Conservation (phyloP, 2,888 invertebrate genomes). For the Clunio marinus region DNA sequence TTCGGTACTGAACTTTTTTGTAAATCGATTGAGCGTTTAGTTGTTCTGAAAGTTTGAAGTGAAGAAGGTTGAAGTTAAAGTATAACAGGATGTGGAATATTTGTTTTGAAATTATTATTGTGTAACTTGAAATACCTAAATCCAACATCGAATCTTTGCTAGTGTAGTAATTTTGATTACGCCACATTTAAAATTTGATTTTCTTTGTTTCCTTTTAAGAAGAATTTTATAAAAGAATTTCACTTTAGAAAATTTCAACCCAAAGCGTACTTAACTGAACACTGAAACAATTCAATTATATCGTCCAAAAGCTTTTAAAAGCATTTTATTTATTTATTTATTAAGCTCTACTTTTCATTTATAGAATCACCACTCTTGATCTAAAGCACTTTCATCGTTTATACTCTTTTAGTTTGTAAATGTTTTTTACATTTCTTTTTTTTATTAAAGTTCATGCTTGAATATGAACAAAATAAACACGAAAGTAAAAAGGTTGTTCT, state of each 20-base stretch:
- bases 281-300: too few species aligned
- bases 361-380: too few species aligned
- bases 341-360: too few species aligned
- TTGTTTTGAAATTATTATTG: background rate
- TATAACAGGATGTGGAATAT: background rate
- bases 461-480: too few species aligned
- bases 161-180: conserved; percentile 21
- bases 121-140: background rate
- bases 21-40: too few species aligned
- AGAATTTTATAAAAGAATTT: background rate
- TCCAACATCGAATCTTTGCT: conserved; percentile 31
- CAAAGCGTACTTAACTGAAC: too few species aligned
- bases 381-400: background rate
- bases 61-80: background rate
- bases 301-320: too few species aligned
- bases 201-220: background rate
- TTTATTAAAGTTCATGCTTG: too few species aligned
- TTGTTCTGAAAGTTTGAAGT: too few species aligned
- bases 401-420: background rate
- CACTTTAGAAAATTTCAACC: too few species aligned
- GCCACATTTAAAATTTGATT: conserved; percentile 13
- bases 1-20: background rate
- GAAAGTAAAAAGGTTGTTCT: too few species aligned
- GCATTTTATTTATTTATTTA: too few species aligned
- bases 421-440: background rate